These are phyloP conservation scores for Boleophthalmus pectinirostris DNA, from an alignment of 2,113 vertebrate species.

Conservation along the genomic window DNA sequence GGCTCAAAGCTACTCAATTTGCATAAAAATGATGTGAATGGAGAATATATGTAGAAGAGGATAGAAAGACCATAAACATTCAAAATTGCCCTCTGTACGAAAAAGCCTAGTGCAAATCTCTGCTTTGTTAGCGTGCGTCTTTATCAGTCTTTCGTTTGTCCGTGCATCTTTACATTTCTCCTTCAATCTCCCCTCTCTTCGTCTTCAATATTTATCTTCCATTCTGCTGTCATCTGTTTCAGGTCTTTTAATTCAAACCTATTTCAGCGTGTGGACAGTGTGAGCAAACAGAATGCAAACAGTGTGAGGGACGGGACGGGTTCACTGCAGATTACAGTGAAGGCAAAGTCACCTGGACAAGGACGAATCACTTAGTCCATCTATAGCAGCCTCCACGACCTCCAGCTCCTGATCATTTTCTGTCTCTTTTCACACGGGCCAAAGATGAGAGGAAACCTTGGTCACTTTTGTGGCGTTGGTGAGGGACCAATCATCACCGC, in stretches of 20 bases:
- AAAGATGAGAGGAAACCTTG: not conserved
- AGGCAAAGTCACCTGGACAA: constrained; percentile 18
- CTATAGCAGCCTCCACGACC: not conserved
- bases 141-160: constrained; percentile 55
- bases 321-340: constrained; percentile 5
- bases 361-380: constrained; percentile 16
- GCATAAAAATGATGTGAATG: not conserved
- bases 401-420: not conserved
- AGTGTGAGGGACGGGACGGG: constrained; percentile 26
- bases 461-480: not conserved
- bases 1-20: not conserved
- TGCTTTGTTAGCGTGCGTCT: constrained; percentile 34
- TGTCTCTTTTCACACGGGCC: not conserved
- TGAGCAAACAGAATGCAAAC: constrained; percentile 47
- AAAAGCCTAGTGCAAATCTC: not conserved
- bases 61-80: not conserved
- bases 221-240: constrained; percentile 44
- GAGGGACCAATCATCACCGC: not conserved
- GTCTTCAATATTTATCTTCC: constrained; percentile 50
- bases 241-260: constrained; percentile 61
- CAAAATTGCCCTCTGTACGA: not conserved
- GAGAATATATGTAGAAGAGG: not conserved
- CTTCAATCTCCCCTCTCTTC: constrained; percentile 53
- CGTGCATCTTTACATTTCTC: constrained; percentile 57
- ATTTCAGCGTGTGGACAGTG: constrained; percentile 39